Base-by-base conservation (phyloP, 2,797 vertebrate genomes). In the Cyprinodon diabolis region DNA sequence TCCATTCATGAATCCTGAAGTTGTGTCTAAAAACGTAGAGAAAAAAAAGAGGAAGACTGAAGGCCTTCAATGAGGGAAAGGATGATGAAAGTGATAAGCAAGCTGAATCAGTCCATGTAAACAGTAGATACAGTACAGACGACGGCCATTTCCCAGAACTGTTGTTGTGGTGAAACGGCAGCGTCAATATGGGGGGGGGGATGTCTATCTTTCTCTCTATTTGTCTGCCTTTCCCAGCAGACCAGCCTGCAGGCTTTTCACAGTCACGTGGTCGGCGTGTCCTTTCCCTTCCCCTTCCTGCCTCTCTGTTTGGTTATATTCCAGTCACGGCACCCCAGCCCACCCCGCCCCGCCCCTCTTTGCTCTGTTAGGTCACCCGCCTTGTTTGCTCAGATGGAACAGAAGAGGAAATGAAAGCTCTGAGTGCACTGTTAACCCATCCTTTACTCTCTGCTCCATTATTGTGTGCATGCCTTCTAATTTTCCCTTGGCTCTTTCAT, bases 331-430 rank as follows among this genome's bases (percentile, higher is more conserved):
- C 87, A 77, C 72, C 58, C 66, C 66, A 23, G 40, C 73, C 65
- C 71, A 6, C 78, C 69, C 87, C 58, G 6, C 84, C 84, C 85
- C 87, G 68, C 85, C 86, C 79, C 90, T 89, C 82, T 74, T 83
- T 88, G 91, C 90, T 91, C 91, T 92, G 92, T 93, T 93, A 93
- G 94, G 93, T 94, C 93, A 94, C 88, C 91, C 88, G 90, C 89
- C 91, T 94, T 94, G 94, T 95, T 95, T 94, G 93, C 93, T 95
- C 94, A 94, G 94, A 95, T 95, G 93, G 93, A 93, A 92, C 91
- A 92, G 90, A 85, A 86, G 91, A 94, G 93, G 93, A 94, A 94
- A 94, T 92, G 91, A 94, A 92, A 91, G 91, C 90, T 89, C 85
- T 80, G 86, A 91, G 84, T 78, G 76, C 79, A 77, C 75, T 43